Base-by-base conservation (phyloP, 2,797 vertebrate species). In the Schizopygopsis pylzovi region DNA sequence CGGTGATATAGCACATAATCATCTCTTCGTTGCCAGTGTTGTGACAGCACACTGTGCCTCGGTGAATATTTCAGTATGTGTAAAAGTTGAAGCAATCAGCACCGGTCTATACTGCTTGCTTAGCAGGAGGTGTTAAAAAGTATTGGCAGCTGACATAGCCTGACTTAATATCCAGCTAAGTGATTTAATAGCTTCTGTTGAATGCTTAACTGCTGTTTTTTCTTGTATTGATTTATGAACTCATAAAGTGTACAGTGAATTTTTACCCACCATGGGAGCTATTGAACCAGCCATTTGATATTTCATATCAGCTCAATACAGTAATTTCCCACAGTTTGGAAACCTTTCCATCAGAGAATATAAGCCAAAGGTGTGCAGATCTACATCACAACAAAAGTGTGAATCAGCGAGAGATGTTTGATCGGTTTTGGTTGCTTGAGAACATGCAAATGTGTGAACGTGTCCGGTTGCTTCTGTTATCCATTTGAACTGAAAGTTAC, bases 171-270 rank as follows among this genome's bases (percentile, higher is more conserved):
- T 91, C 56, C 7, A 88, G 88, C 88, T 90, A 89, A 90, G 89
- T 91, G 88, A 93, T 92, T 93, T 81, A 91, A 91, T 90, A 89
- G 82, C 67, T 92, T 89, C 86, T 90, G 87, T 87, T 90, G 83
- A 91, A 91, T 89, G 90, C 87, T 86, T 90, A 90, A 89, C 89
- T 87, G 81, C 85, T 88, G 85, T 90, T 88, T 92, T 93, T 78
- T 78, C 84, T 65, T 65, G 43, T 85, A 92, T 90, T 92, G 92
- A 93, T 94, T 93, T 88, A 90, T 92, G 91, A 92, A 89, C 90
- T 87, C 85, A 87, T 90, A 90, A 92, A 92, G 89, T 87, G 86
- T 89, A 87, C 88, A 87, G 78, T 87, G 89, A 86, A 86, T 86
- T 89, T 88, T 84, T 84, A 90, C 86, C 79, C 82, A 85, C 80